Evolutionary conservation across 2,888 invertebrate species (phyloP), one percentile per base, ranked within the genome.

Genomic region (Callosobruchus maculatus): DNA sequence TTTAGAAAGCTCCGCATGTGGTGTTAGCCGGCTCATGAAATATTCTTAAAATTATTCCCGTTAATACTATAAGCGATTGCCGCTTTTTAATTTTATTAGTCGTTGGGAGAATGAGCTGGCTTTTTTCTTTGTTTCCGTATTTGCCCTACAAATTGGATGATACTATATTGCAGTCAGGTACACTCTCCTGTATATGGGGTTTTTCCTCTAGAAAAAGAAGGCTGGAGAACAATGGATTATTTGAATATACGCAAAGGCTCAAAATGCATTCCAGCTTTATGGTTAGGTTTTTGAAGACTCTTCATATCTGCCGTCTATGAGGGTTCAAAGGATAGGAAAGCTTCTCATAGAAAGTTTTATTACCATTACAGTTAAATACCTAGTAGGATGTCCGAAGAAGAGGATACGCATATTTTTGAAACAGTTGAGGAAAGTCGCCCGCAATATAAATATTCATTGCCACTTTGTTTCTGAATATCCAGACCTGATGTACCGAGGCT

Each of bases 1-100:
- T 68, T 68, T 68, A 68, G 22, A 49, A 49, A 68, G 21, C 21
- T 22, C 68, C 68, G 68, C 68, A 68, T 68, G 68, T 68, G 68
- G 68, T 18, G 22, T 68, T 68, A 68, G 18, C 21, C 68, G 68
- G 22, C 68, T 68, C 68, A 68, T 68, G 68, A 68, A 68, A 68
- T 68, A 68, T 68, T 68, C 68, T 49, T 49, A 49, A 79, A 79
- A 79, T 80, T 79, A 80, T 79, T 80, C 76, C 73, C 77, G 75
- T 78, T 79, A 76, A 77, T 77, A 73, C 76, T 75, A 73, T 76
- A 74, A 77, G 73, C 74, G 74, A 74, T 76, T 76, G 71, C 73
- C 49, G 74, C 75, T 71, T 74, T 77, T 74, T 74, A 76, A 76
- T 76, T 76, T 73, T 71, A 76, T 74, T 76, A 49, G 49, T 49